Percentiles rank a stretch among this genome's conserved stretches.
Evolutionary conservation across 2,888 invertebrate species (phyloP).

Genomic region (Schrankia costaestrigalis): DNA sequence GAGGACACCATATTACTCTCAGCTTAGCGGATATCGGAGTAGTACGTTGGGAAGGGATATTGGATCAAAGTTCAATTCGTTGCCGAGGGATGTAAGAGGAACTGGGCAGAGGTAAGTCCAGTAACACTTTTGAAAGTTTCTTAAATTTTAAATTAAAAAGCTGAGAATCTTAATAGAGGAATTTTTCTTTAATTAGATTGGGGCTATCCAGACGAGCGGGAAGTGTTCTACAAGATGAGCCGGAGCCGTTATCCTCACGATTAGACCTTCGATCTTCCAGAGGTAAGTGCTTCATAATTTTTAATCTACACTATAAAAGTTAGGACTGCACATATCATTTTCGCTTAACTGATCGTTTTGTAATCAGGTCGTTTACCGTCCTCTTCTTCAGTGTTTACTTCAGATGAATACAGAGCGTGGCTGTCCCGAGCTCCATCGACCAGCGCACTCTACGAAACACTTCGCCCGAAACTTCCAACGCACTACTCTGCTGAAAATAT

Average conservation of each 20-base stretch:
- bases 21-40: slow-evolving; percentile 71
- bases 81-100: slow-evolving; percentile 85
- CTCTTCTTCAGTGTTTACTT: slow-evolving; percentile 87
- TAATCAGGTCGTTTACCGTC: slow-evolving; percentile 68
- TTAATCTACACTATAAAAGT: too few species aligned
- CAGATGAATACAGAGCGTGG: slow-evolving; percentile 97
- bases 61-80: slow-evolving; percentile 86
- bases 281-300: slow-evolving; percentile 39
- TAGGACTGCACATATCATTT: too few species aligned
- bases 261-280: slow-evolving; percentile 77
- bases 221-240: slow-evolving; percentile 72
- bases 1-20: slow-evolving; percentile 87
- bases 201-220: slow-evolving; percentile 68
- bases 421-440: slow-evolving; percentile 93
- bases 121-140: slow-evolving; percentile 4
- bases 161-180: slow-evolving; percentile 1
- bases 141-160: background rate
- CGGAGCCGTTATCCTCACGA: slow-evolving; percentile 71
- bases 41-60: slow-evolving; percentile 80
- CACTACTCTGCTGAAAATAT: slow-evolving; percentile 95
- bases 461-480: slow-evolving; percentile 89
- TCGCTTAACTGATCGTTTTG: slow-evolving; percentile 18
- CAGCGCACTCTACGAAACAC: slow-evolving; percentile 94
- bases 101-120: slow-evolving; percentile 75
- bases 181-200: slow-evolving; percentile 43